phyloP scores from a whole-genome alignment of 2,113 vertebrate species.

The Machaerirhynchus nigripectus region DNA sequence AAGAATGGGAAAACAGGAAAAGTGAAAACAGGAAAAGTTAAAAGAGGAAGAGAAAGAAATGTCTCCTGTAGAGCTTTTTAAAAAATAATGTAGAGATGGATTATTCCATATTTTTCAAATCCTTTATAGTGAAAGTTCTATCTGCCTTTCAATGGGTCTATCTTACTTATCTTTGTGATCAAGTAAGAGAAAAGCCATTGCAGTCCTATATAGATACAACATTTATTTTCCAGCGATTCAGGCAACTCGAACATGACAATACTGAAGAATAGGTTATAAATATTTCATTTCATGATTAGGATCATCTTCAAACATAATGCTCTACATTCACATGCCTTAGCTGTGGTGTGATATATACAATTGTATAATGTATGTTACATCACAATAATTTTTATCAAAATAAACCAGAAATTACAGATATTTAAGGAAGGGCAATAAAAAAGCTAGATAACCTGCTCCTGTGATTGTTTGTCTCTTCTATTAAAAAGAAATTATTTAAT shows the following conservation, averaged over 20 bases:
- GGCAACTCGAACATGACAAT: neutral
- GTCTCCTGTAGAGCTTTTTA: neutral
- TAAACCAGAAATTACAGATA: neutral
- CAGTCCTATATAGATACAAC: neutral
- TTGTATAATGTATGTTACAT: neutral
- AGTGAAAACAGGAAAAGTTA: constrained; percentile 34
- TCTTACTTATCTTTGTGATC: constrained; percentile 21
- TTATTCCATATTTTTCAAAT: constrained; percentile 19
- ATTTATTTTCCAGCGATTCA: neutral
- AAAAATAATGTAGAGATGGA: constrained; percentile 3
- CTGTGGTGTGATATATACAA: neutral
- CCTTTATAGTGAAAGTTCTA: neutral
- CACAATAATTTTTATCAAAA: neutral
- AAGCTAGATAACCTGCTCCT: neutral
- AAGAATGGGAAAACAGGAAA: constrained; percentile 48
- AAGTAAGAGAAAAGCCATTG: constrained; percentile 8
- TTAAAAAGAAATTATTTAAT: constrained; percentile 13
- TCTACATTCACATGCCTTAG: neutral
- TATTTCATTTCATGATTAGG: constrained; percentile 14
- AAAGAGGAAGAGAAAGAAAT: constrained; percentile 21
- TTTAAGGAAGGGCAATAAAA: neutral
- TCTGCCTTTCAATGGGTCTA: neutral
- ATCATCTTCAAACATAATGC: neutral
- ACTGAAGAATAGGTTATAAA: constrained; percentile 5
- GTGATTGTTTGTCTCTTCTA: neutral